A percentile compares a stretch with the other conserved stretches of the same genome.
Evolutionary conservation across 2,888 invertebrate species (phyloP).

Genomic region (Hirtodrosophila confusa): DNA sequence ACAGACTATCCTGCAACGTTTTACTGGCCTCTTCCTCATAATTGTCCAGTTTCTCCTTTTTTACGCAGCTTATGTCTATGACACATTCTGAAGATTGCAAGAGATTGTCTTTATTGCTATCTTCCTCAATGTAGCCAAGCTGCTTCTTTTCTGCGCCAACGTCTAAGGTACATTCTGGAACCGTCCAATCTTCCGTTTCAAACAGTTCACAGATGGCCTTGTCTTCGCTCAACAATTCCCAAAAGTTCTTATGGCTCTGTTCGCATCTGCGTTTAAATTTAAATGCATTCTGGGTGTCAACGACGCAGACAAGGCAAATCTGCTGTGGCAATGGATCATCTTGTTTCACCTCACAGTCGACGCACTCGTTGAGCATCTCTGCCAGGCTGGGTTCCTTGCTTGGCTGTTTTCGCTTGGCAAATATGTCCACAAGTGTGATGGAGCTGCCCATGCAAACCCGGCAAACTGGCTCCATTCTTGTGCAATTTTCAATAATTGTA

Average conservation of each 20-base stretch:
- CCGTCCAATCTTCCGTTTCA: no score
- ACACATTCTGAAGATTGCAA: no score
- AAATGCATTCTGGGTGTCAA: constrained; percentile 36
- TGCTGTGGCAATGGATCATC: constrained; percentile 41
- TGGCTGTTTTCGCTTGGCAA: neutral
- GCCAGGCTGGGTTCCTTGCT: constrained; percentile 15
- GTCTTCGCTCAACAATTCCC: constrained; percentile 1
- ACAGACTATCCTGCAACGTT: no score
- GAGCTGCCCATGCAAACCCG: constrained; percentile 6
- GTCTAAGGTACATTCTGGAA: no score
- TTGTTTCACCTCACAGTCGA: constrained; percentile 10
- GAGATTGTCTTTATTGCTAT: no score
- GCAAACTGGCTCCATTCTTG: constrained; percentile 4
- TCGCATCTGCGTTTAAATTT: constrained; percentile 40
- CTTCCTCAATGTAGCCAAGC: no score
- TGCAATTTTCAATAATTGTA: no score
- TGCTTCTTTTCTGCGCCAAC: no score
- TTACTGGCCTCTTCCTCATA: no score
- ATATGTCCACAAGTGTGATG: constrained; percentile 6
- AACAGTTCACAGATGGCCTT: neutral
- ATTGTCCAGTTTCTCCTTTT: no score
- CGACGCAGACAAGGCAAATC: constrained; percentile 41
- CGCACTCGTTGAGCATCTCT: constrained; percentile 37
- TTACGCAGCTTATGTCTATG: no score
- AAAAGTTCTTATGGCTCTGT: constrained; percentile 12